phyloP scores from a whole-genome alignment of 2,113 vertebrate genomes.

The Stegostoma tigrinum region DNA sequence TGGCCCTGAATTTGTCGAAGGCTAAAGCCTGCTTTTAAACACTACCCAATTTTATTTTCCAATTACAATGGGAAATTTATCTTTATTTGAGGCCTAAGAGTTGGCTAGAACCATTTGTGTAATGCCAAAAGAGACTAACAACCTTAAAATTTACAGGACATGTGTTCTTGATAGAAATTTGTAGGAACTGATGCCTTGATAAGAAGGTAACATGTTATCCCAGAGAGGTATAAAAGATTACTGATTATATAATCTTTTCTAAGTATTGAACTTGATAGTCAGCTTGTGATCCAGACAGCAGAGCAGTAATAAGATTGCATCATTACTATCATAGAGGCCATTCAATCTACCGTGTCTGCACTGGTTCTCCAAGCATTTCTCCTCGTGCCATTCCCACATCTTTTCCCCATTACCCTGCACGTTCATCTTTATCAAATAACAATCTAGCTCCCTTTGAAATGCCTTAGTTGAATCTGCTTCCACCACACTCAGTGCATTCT shows the following conservation, averaged over 20 bases:
- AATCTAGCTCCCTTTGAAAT: too few species aligned
- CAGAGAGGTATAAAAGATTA: neutral
- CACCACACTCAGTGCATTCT: too few species aligned
- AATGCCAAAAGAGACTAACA: neutral
- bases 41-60: neutral
- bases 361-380: too few species aligned
- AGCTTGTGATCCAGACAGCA: neutral
- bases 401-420: too few species aligned
- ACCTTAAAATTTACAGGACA: neutral
- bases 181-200: neutral
- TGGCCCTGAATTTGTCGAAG: too few species aligned
- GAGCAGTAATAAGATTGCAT: neutral
- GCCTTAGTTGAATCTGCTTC: too few species aligned
- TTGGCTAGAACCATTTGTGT: neutral
- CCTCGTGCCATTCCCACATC: too few species aligned
- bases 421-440: too few species aligned
- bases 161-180: neutral
- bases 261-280: neutral
- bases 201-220: neutral
- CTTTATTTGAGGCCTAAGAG: neutral
- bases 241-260: neutral
- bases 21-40: neutral
- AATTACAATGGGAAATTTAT: neutral
- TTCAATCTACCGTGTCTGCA: too few species aligned
- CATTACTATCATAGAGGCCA: too few species aligned